phyloP scores from a whole-genome alignment of 2,888 invertebrate genomes.

The Noctua comes region DNA sequence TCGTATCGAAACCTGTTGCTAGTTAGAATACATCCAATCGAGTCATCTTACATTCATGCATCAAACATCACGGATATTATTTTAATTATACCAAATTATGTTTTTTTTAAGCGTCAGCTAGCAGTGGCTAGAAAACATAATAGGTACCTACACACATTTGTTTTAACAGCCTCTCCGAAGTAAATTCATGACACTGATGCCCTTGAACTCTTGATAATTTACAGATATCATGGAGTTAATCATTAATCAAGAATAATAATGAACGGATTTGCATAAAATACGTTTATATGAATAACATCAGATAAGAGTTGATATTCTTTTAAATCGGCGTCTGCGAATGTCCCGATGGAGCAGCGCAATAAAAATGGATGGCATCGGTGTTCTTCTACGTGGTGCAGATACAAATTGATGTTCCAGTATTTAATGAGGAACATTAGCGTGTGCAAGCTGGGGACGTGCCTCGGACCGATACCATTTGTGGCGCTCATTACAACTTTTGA shows the following conservation, averaged over 20 bases:
- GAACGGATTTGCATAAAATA: constrained; percentile 69
- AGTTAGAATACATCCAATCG: constrained; percentile 43
- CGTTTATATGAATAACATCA: constrained; percentile 51
- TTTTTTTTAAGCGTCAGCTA: constrained; percentile 27
- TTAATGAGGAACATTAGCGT: constrained; percentile 82
- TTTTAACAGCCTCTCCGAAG: constrained; percentile 45
- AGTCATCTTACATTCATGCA: constrained; percentile 60
- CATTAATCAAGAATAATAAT: constrained; percentile 72
- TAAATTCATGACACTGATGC: constrained; percentile 59
- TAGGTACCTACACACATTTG: constrained; percentile 38
- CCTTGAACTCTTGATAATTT: constrained; percentile 73
- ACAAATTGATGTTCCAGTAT: constrained; percentile 80
- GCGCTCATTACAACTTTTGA: constrained; percentile 79
- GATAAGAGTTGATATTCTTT: constrained; percentile 55
- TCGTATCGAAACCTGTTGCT: constrained; percentile 56
- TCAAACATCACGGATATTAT: constrained; percentile 56
- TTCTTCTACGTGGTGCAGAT: constrained; percentile 74
- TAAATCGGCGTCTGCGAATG: constrained; percentile 57
- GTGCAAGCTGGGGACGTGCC: constrained; percentile 71
- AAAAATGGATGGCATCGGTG: constrained; percentile 67
- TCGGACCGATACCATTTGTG: constrained; percentile 77
- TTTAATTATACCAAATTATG: constrained; percentile 51
- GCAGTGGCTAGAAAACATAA: constrained; percentile 35
- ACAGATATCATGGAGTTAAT: constrained; percentile 62
- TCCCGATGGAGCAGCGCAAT: constrained; percentile 57